Base-by-base conservation (phyloP, 2,113 vertebrate genomes). In the Notothenia coriiceps region DNA sequence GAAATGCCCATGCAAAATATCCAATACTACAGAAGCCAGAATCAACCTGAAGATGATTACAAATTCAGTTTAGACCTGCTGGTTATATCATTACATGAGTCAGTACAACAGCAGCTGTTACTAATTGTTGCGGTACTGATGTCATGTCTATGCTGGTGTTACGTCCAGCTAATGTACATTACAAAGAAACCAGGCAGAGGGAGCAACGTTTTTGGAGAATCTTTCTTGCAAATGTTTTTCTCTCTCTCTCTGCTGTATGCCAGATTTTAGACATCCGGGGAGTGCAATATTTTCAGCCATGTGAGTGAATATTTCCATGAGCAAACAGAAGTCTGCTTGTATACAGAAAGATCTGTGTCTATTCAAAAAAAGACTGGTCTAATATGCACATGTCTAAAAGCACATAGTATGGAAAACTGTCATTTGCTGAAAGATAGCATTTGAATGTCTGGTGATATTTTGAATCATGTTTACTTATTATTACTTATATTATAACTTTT, bases 11-110 rank as follows among this genome's bases (percentile, higher is more conserved):
- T 22, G 66, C 63, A 78, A 66, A 80, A 80, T 60, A 79, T 80
- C 61, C 83, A 90, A 59, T 68, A 70, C 59, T 74, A 63, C 63
- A 82, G 81, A 79, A 62, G 72, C 78, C 74, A 80, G 76, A 68
- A 61, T 52, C 80, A 84, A 78, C 77, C 73, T 79, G 84, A 83
- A 82, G 89, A 90, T 92, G 89, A 89, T 67, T 84, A 67, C 79
- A 89, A 86, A 86, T 79, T 82, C 60, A 49, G 22, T 71, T 69
- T 74, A 74, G 71, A 87, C 35, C 50, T 70, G 60, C 66, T 55
- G 62, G 47, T 89, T 88, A 89, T 46, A 70, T 64, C 80, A 80
- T 60, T 60, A 72, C 61, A 86, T 89, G 74, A 91, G 55, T 85
- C 83, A 85, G 44, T 71, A 74, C 63, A 55, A 67, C 56, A 81